Base-by-base conservation (phyloP, 1,140 invertebrate genomes). In the Diprion similis region DNA sequence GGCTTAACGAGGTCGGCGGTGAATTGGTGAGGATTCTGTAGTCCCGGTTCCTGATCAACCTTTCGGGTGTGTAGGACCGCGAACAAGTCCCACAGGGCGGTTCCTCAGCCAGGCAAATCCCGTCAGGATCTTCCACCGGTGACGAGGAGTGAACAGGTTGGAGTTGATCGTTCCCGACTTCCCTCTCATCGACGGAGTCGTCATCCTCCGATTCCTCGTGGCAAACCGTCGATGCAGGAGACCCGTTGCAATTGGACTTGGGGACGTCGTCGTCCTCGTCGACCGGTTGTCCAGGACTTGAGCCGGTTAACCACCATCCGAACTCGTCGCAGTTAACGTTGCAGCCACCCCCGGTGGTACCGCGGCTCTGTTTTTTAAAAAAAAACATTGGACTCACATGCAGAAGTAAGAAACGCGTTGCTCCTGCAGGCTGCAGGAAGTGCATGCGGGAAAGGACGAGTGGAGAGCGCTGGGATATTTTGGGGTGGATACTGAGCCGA, bases 11-110 rank as follows among this genome's bases (percentile, higher is more conserved):
- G 66, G 74, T 79, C 19, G 77, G 81, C 8, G 83, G 78, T 9
- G 82, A 83, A 3, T 84, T 85, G 9, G 78, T 75, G 66, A 85
- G 74, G 76, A 86, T 86, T 64, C 80, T 78, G 66, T 85, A 87
- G 51, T 85, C 79, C 10, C 83, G 78, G 59, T 76, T 78, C 70
- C 80, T 81, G 45, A 87, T 79, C 71, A 86, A 72, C 64, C 83
- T 83, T 71, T 85, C 86, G 10, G 86, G 85, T 0, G 83, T 87
- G 70, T 87, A 86, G 71, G 81, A 59, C 51, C 51, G 11, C 51
- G 51, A 59, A 17, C 11, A 59, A 15, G 51, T 13, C n/a, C 51
- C 51, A 59, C 51, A 59, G 9, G 51, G 3, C 9, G 51, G 51
- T 59, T 59, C 51, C n/a, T 59, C 51, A 59, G 11, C 51, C 51